Base-by-base conservation (phyloP, 2,888 invertebrate genomes). In the Drosophila suboccidentalis region DNA sequence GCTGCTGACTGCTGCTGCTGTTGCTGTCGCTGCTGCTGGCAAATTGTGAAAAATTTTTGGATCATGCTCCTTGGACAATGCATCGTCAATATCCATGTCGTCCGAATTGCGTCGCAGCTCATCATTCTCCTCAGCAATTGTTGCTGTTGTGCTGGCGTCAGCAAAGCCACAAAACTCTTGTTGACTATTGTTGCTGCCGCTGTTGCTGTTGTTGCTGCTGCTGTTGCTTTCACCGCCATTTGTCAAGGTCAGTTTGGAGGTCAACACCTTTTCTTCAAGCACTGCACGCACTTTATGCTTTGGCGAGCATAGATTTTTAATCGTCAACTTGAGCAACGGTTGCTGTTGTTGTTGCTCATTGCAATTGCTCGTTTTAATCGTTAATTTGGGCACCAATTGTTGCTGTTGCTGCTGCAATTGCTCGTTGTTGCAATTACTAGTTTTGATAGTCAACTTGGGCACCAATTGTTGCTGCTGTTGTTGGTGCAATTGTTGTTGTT, bases 281-380 rank as follows among this genome's bases (percentile, higher is more conserved):
- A 91, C 91, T n/a, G 93, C 93, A 83, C 94, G 94, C 58, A 94
- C 92, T 57, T 93, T 93, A 68, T 94, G 92, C 87, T 93, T 94
- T 34, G 92, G 91, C 29, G 91, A 92, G 60, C 90, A 90, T 19
- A 92, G 82, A 78, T 92, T 92, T 69, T 92, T 92, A 38, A 93
- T 93, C 38, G 92, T 93, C 41, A 93, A 59, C 75, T 93, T 93
- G 17, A 92, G 93, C 67, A 93, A 60, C 4, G 86, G 85, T 29
- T 80, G 87, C 44, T 71, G 38, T n/a, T 38, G 36, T 65, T 22
- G 44, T 46, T 72, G 77, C 11, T 67, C 71, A 38, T 50, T 53
- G 71, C 63, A 47, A 15, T 63, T 73, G 53, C 55, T 63, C 5
- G 89, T 92, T 70, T 92, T 92, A 36, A 93, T 93, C 41, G 92